These are phyloP conservation scores for Eupithecia tripunctaria DNA, from an alignment of 2,888 invertebrate species.

Conservation along the genomic window DNA sequence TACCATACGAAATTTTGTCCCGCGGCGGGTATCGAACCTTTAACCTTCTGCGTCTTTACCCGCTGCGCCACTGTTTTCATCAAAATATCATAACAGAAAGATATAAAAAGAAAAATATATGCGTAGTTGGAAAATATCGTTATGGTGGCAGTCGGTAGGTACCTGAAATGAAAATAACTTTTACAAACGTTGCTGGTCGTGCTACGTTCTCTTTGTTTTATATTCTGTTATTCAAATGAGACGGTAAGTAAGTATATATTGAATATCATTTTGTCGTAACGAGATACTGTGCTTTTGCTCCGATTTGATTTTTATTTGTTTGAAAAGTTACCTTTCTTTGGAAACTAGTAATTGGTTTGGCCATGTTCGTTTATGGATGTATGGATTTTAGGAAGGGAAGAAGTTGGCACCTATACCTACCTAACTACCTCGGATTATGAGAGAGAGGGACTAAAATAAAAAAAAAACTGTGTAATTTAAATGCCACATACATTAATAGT, in stretches of 20 bases:
- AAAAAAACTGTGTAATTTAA: too few relatives aligned
- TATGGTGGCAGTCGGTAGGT: neutral
- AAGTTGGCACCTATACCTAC: too few relatives aligned
- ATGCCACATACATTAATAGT: too few relatives aligned
- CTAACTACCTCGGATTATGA: too few relatives aligned
- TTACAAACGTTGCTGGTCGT: neutral
- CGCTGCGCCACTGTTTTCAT: neutral
- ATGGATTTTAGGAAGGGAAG: neutral
- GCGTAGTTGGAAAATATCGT: neutral
- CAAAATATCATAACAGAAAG: neutral
- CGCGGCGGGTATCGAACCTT: neutral
- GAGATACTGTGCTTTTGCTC: constrained; percentile 18
- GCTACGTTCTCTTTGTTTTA: constrained; percentile 8
- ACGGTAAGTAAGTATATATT: constrained; percentile 13
- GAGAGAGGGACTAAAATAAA: too few relatives aligned
- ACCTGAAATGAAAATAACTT: constrained; percentile 3
- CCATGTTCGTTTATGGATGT: neutral
- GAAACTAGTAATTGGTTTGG: neutral
- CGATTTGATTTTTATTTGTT: neutral
- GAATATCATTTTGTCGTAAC: constrained; percentile 21
- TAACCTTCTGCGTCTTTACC: neutral
- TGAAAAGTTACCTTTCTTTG: neutral
- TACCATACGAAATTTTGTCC: neutral
- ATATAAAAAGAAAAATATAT: neutral
- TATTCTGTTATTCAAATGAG: constrained; percentile 17